phyloP scores from a whole-genome alignment of 2,888 invertebrate species.

The Chloroclystis v-ata region DNA sequence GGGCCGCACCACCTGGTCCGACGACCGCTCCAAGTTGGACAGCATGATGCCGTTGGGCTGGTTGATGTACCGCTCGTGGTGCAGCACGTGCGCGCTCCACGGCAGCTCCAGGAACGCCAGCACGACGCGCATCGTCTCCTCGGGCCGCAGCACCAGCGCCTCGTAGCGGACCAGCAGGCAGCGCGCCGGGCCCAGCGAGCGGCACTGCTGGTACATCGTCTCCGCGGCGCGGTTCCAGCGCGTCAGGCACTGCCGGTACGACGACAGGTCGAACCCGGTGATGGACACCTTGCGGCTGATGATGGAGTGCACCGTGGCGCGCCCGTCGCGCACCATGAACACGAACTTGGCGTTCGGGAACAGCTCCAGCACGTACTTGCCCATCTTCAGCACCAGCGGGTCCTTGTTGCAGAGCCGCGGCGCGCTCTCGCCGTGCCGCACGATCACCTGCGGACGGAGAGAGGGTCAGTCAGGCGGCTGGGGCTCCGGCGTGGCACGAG shows the following conservation, averaged over 20 bases:
- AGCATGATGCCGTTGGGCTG: conserved; percentile 95
- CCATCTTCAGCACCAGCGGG: conserved; percentile 98
- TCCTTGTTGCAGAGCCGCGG: conserved; percentile 98
- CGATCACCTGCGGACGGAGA: conserved; percentile 79
- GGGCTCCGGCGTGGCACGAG: not conserved
- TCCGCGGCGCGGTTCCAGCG: conserved; percentile 98
- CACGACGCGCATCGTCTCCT: conserved; percentile 91
- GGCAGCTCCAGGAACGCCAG: conserved; percentile 92
- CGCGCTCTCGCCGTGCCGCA: conserved; percentile 96
- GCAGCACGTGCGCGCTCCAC: conserved; percentile 97
- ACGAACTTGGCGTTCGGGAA: conserved; percentile 99
- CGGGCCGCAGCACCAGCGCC: conserved; percentile 96
- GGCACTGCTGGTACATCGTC: conserved; percentile 96
- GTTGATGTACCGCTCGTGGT: conserved; percentile 98
- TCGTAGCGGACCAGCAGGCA: conserved; percentile 97
- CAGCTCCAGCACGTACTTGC: conserved; percentile 92
- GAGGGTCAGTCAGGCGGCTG: not conserved
- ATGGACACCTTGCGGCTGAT: conserved; percentile 93
- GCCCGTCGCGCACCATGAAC: conserved; percentile 98
- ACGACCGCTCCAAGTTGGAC: conserved; percentile 97
- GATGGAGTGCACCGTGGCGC: conserved; percentile 99
- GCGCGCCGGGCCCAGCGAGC: conserved; percentile 84
- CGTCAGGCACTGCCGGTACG: conserved; percentile 94
- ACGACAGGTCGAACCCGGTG: conserved; percentile 95
- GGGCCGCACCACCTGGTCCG: conserved; percentile 99